Base-by-base conservation (phyloP, 2,888 invertebrate species). In the Philhelius pedissequus region DNA sequence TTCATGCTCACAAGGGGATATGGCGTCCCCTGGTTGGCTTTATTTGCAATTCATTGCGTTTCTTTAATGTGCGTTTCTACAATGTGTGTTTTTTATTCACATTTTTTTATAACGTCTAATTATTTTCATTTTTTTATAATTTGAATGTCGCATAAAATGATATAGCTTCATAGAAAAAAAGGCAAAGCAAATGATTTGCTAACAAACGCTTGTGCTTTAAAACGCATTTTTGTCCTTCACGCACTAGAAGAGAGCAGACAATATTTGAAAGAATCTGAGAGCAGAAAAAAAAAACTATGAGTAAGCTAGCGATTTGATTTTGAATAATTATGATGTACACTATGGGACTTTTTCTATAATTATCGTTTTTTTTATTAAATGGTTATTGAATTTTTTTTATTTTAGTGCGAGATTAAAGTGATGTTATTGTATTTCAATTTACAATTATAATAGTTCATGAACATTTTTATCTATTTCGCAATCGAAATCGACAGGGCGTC, bases 31-130 rank as follows among this genome's bases (percentile, higher is more conserved):
- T 71, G n/a, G n/a, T n/a, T 1, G 22, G 25, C 40, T 20, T 18
- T 73, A 48, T 69, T 70, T 64, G 60, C 76, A 69, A 64, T 32
- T 64, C 69, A 69, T 79, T 69, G 52, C 58, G 32, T 62, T 38
- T 54, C 69, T 48, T 43, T 45, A 60, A 73, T 9, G 15, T 15
- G 13, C 15, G 22, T 56, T 13, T 35, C 9, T 40, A 30, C 15
- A 22, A 8, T 43, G 8, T 27, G n/a, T 9, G n/a, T 6, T 43
- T 40, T 15, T 15, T 11, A 5, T 69, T 60, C 43, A 60, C 8
- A 56, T 69, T 43, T 32, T 52, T 62, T 38, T 38, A 60, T 69
- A 80, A 80, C 71, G 62, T 73, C 62, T 78, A 73, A 77, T 73
- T 35, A 82, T 82, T 48, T 48, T 20, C 4, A 25, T 13, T 3